Percentiles rank a stretch among this genome's conserved stretches.
phyloP scores from a whole-genome alignment of 1,140 invertebrate genomes.

The Drosophila fuyamai region DNA sequence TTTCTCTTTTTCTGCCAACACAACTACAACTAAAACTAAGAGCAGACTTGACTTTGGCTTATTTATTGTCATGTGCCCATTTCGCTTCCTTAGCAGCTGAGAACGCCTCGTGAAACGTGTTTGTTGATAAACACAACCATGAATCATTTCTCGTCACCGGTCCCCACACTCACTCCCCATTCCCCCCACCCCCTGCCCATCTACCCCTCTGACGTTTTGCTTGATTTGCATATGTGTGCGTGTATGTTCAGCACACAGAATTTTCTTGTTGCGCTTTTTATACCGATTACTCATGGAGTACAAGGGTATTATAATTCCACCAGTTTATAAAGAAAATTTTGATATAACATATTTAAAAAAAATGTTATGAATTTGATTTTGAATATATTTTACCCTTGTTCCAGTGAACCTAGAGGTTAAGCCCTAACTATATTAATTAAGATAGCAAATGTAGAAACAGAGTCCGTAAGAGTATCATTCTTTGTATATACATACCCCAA shows the following conservation, averaged over 20 bases:
- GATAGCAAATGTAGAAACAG: too few relatives aligned
- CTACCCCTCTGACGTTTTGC: slow-evolving; percentile 41
- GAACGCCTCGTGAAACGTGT: slow-evolving; percentile 73
- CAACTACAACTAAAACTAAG: slow-evolving; percentile 29
- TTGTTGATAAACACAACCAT: slow-evolving; percentile 80
- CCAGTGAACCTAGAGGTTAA: too few relatives aligned
- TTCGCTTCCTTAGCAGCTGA: slow-evolving; percentile 63
- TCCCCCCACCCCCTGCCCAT: not conserved
- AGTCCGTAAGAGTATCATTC: too few relatives aligned
- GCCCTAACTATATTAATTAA: too few relatives aligned
- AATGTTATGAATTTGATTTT: too few relatives aligned
- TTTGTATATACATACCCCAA: too few relatives aligned
- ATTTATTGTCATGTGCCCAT: slow-evolving; percentile 68
- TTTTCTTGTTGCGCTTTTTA: slow-evolving; percentile 76
- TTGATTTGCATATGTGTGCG: slow-evolving; percentile 69
- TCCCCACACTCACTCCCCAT: not conserved
- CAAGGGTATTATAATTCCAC: not conserved
- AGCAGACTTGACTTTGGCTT: slow-evolving; percentile 63
- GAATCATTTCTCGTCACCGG: slow-evolving; percentile 73
- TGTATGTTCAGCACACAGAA: slow-evolving; percentile 38
- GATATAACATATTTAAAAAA: too few relatives aligned
- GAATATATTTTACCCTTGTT: too few relatives aligned
- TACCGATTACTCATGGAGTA: slow-evolving; percentile 4
- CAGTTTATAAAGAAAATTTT: too few relatives aligned
- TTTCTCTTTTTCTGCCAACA: slow-evolving; percentile 1